A percentile compares a stretch with the other conserved stretches of the same genome.
These are phyloP conservation scores for Eupleurogrammus muticus DNA, from an alignment of 2,797 vertebrate species.

Conservation along the genomic window DNA sequence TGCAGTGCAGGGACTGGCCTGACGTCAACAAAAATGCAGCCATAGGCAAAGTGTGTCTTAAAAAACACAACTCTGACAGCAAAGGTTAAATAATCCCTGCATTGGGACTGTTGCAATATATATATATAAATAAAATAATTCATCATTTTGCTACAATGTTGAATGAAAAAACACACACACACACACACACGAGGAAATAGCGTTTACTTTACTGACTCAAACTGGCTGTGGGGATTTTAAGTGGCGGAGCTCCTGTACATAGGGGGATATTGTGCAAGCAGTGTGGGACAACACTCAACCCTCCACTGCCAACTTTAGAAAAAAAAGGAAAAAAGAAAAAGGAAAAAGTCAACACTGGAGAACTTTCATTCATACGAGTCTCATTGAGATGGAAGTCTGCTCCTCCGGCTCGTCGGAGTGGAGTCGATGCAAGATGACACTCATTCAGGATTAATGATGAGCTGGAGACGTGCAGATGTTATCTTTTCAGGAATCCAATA, in stretches of 20 bases:
- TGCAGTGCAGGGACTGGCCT: slow-evolving; percentile 82
- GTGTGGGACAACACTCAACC: slow-evolving; percentile 13
- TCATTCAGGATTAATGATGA: neutral
- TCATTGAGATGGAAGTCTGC: neutral
- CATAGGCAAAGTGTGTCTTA: slow-evolving; percentile 71
- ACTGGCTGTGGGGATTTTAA: slow-evolving; percentile 10
- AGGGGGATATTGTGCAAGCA: slow-evolving; percentile 13
- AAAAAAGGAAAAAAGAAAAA: neutral
- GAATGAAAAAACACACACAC: neutral
- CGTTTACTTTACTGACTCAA: slow-evolving; percentile 11
- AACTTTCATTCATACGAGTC: slow-evolving; percentile 2
- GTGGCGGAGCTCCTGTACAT: slow-evolving; percentile 22
- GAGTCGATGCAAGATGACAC: neutral
- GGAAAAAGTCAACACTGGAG: neutral
- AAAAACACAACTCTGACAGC: slow-evolving; percentile 49
- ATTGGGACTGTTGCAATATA: slow-evolving; percentile 1
- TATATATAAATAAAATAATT: neutral
- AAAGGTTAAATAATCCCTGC: slow-evolving; percentile 26
- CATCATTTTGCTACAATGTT: slow-evolving; percentile 23
- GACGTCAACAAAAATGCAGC: slow-evolving; percentile 81
- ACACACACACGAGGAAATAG: slow-evolving; percentile 4
- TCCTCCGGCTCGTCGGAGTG: neutral
- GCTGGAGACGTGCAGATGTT: too few relatives aligned
- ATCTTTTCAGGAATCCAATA: neutral
- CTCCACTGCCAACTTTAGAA: slow-evolving; percentile 9